Evolutionary conservation across 2,113 vertebrate species (phyloP), one percentile per base, ranked within the genome.

Genomic region (Chamaetylas fuelleborni): DNA sequence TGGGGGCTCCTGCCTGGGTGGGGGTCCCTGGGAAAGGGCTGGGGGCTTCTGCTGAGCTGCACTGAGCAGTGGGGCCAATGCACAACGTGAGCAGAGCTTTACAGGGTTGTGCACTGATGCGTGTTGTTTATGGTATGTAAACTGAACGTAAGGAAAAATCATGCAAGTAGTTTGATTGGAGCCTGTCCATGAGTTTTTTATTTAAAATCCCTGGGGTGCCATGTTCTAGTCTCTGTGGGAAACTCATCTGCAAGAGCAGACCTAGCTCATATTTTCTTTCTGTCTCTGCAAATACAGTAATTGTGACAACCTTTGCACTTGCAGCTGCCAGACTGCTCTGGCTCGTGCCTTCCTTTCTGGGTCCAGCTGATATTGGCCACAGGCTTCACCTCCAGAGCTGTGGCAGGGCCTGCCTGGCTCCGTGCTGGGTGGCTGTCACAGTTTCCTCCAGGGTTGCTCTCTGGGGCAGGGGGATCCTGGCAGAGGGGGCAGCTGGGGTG

Each of bases 51-150:
- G 28, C 4, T 11, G 33, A 2, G 1, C 69, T 54, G 38, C 12
- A 1, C 6, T 2, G 11, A 58, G 74, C 66, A 10, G 17, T 2
- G 3, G 19, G 26, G n/a, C 26, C 8, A 1, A 0, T 9, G 58
- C 4, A 19, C 11, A 4, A 4, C 0, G 29, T 5, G 26, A 5
- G 65, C 19, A 12, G 72, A 24, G 26, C 14, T 62, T 70, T 40
- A 5, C 15, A 17, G 1, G 36, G 6, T 22, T 23, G 0, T 3
- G 43, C 3, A 0, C 47, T 33, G 83, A 33, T 58, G 47, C 2
- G 0, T 19, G 45, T 18, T 67, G 48, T 38, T 81, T 0, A 1
- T 17, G 45, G 29, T 29, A 5, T 47, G 43, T 50, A 7, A 62
- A 28, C 16, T 24, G 11, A 51, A 60, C 19, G 6, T 23, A 31